phyloP scores from a whole-genome alignment of 2,888 invertebrate species.

The Campopleginae sp. region DNA sequence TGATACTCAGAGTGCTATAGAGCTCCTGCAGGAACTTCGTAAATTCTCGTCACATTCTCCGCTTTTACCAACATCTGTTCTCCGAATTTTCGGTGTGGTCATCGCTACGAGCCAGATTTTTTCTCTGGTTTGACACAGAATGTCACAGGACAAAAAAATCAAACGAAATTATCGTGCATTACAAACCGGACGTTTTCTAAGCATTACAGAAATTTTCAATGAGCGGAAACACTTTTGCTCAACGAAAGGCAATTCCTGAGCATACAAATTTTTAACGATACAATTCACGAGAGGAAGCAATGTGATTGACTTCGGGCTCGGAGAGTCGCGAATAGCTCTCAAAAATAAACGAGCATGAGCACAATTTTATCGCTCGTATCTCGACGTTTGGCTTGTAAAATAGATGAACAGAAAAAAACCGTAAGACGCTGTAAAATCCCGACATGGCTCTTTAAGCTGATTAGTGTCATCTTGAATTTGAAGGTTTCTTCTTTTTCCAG shows the following conservation, averaged over 20 bases:
- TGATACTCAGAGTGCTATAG: conserved; percentile 18
- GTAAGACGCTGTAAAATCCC: not conserved
- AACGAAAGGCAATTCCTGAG: not conserved
- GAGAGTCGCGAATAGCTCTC: not conserved
- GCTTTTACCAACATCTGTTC: conserved; percentile 10
- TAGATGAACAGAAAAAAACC: not conserved
- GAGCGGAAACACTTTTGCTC: not conserved
- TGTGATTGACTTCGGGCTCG: not conserved
- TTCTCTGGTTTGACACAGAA: not conserved
- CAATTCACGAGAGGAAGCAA: not conserved
- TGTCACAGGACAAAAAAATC: not conserved
- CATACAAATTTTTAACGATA: not conserved
- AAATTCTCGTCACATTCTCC: not conserved
- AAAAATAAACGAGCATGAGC: not conserved
- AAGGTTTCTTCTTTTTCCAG: not conserved
- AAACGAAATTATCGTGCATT: not conserved
- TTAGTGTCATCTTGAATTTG: not conserved
- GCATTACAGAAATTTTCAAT: not conserved
- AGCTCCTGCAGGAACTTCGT: not conserved
- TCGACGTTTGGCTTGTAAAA: conserved; percentile 9
- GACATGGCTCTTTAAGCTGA: conserved; percentile 25
- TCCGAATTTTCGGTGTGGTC: conserved; percentile 11
- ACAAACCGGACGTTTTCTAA: not conserved
- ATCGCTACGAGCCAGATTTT: not conserved
- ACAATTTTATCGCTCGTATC: not conserved